A percentile compares a stretch with the other conserved stretches of the same genome.
Evolutionary conservation across 2,113 vertebrate species (phyloP).

Genomic region (Pseudopodoces humilis): DNA sequence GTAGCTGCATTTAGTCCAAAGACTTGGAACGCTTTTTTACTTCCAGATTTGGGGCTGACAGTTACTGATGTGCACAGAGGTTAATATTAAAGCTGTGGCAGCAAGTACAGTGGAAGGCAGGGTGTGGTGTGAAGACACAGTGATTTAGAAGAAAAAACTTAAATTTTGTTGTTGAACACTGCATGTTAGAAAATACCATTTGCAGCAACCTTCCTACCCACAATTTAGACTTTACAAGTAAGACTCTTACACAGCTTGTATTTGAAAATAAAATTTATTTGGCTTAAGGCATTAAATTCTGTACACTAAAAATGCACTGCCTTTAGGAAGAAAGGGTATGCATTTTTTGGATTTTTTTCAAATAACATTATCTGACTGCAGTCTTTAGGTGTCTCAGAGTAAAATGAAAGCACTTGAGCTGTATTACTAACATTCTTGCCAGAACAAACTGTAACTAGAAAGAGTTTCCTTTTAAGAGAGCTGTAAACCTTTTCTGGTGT

Average conservation of each 20-base stretch:
- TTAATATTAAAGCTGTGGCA: background rate
- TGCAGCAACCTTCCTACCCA: background rate
- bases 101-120: background rate
- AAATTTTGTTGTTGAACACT: background rate
- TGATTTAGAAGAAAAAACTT: background rate
- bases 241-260: background rate
- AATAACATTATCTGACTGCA: background rate
- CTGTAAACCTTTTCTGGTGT: background rate
- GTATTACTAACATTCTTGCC: background rate
- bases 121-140: background rate
- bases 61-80: background rate
- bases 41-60: background rate
- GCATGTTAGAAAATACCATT: background rate
- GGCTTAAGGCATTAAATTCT: background rate
- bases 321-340: background rate
- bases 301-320: background rate
- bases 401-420: background rate
- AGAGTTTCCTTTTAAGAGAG: background rate
- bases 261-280: background rate
- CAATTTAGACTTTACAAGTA: background rate
- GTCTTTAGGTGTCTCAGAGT: background rate
- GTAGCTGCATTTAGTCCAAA: background rate
- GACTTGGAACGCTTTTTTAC: background rate
- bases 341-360: fast-evolving
- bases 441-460: background rate